These are phyloP conservation scores for Drosophila kanapiae DNA, from an alignment of 1,140 invertebrate genomes.

Conservation along the genomic window DNA sequence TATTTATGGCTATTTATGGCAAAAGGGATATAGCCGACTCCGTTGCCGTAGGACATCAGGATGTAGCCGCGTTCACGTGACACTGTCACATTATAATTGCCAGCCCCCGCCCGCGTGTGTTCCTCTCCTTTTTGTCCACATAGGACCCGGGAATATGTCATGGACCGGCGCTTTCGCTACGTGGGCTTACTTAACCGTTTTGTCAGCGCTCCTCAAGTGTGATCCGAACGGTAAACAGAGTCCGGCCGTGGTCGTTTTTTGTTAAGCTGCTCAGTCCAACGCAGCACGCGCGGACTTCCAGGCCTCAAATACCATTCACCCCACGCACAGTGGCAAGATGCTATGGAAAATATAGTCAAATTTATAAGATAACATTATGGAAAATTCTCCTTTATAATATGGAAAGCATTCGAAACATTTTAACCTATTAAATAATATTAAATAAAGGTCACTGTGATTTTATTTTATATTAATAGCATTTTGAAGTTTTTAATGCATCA, in stretches of 20 bases:
- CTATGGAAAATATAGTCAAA: neutral
- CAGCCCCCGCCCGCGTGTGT: constrained; percentile 39
- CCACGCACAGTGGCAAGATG: constrained; percentile 29
- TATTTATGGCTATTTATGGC: neutral
- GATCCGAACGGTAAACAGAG: constrained; percentile 73
- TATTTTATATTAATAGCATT: neutral
- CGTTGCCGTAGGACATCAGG: constrained; percentile 29
- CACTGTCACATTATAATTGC: constrained; percentile 68
- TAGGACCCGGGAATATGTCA: constrained; percentile 19
- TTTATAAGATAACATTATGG: fast-evolving
- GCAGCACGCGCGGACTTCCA: constrained; percentile 52
- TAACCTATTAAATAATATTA: neutral
- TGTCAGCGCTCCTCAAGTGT: constrained; percentile 76
- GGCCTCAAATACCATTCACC: constrained; percentile 20
- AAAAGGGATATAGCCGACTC: neutral
- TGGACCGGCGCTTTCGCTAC: constrained; percentile 52
- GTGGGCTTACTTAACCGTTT: constrained; percentile 65
- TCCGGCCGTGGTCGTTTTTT: constrained; percentile 51
- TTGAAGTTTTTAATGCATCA: neutral
- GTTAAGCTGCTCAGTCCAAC: constrained; percentile 65
- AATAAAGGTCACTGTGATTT: neutral
- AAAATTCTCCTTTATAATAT: neutral
- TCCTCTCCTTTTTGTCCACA: neutral
- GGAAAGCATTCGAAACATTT: too few species aligned
- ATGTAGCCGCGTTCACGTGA: constrained; percentile 57